Percentiles rank a stretch among this genome's conserved stretches.
These are phyloP conservation scores for Chymomyza amoena DNA, from an alignment of 2,888 invertebrate genomes.

Conservation along the genomic window DNA sequence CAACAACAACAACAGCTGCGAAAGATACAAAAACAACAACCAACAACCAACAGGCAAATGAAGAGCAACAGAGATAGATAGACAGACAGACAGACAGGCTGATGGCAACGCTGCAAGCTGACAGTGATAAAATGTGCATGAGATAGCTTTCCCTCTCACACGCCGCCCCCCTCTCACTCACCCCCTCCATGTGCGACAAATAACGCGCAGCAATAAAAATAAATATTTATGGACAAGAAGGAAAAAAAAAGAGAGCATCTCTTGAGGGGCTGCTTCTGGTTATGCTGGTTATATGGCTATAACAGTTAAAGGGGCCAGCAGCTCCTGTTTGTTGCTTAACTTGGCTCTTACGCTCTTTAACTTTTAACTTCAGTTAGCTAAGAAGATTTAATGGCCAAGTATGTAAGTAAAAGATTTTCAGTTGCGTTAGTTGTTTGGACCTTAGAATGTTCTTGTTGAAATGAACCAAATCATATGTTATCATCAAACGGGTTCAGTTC, in stretches of 20 bases:
- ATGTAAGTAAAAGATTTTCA: no score
- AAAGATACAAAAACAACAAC: background rate
- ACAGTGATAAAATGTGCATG: constrained; percentile 52
- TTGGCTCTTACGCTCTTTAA: background rate
- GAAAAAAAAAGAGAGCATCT: background rate
- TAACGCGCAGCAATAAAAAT: constrained; percentile 48
- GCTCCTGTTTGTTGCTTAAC: background rate
- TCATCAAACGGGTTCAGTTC: no score
- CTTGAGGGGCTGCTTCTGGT: background rate
- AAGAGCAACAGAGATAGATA: background rate
- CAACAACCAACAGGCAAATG: background rate
- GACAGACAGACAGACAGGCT: background rate
- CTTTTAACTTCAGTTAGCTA: background rate
- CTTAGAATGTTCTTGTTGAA: no score
- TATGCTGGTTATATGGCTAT: background rate
- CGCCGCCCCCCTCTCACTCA: background rate
- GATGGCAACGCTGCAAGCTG: constrained; percentile 25
- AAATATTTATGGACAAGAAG: constrained; percentile 53
- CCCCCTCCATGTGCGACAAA: constrained; percentile 13
- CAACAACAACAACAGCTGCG: background rate
- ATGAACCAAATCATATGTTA: no score
- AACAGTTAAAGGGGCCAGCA: background rate
- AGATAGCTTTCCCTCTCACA: constrained; percentile 24
- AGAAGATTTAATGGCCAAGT: no score
- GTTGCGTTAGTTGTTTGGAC: no score